Percentiles rank a stretch among this genome's conserved stretches.
Conservation (phyloP, 2,113 vertebrate species). For the Nothoprocta pentlandii region DNA sequence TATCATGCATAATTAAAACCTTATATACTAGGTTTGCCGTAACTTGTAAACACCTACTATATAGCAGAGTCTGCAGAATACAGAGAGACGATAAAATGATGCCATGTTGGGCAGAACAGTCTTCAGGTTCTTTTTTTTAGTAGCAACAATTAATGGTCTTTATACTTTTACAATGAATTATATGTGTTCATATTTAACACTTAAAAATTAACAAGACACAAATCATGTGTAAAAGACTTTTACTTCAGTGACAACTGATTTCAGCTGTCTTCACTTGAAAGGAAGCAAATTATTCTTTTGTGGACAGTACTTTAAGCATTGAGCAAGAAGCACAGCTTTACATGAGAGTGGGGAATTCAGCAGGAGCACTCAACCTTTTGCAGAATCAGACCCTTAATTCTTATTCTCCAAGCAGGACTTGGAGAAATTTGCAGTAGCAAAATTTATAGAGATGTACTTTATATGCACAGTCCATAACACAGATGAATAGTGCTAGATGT, state of each 20-base stretch:
- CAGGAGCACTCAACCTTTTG: background rate
- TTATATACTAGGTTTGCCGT: background rate
- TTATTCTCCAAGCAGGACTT: background rate
- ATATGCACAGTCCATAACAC: conserved; percentile 35
- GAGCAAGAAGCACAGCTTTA: conserved; percentile 38
- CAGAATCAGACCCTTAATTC: conserved; percentile 48
- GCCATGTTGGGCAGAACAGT: background rate
- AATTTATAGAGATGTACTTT: conserved; percentile 52
- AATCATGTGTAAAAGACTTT: conserved; percentile 52
- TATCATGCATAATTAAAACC: background rate
- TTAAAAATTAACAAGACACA: conserved; percentile 51
- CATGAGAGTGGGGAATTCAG: conserved; percentile 39
- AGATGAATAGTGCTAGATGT: conserved; percentile 57
- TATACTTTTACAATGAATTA: conserved; percentile 30
- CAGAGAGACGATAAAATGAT: background rate
- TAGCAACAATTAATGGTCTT: background rate
- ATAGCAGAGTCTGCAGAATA: background rate
- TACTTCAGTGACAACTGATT: conserved; percentile 47
- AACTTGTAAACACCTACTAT: background rate
- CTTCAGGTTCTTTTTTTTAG: background rate
- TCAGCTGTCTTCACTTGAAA: background rate
- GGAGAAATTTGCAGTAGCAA: conserved; percentile 13
- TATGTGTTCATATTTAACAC: background rate
- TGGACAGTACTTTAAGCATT: conserved; percentile 33
- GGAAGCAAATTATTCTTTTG: conserved; percentile 49